Evolutionary conservation across 2,888 invertebrate species (phyloP).

Genomic region (Allophyes oxyacanthae): DNA sequence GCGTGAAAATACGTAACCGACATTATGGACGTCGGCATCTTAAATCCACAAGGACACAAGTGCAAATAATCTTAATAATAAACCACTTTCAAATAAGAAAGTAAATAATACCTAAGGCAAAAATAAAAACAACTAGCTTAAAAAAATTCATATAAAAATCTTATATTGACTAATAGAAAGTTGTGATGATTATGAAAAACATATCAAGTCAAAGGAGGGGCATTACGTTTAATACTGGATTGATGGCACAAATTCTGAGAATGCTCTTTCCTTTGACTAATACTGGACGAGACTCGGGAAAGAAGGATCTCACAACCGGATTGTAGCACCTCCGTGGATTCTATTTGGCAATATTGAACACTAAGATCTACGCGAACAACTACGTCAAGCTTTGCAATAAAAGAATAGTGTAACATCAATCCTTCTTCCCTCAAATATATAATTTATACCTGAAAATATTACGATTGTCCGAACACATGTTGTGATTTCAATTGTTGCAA

Average conservation of each 20-base stretch:
- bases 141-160: slow-evolving; percentile 85
- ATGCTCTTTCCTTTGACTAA: slow-evolving; percentile 86
- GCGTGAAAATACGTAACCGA: slow-evolving; percentile 85
- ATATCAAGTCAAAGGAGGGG: slow-evolving; percentile 82
- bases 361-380: slow-evolving; percentile 53
- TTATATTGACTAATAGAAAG: slow-evolving; percentile 87
- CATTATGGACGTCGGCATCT: slow-evolving; percentile 71
- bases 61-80: slow-evolving; percentile 85
- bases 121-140: slow-evolving; percentile 87
- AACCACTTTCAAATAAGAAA: slow-evolving; percentile 86
- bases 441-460: slow-evolving; percentile 75
- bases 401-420: slow-evolving; percentile 67
- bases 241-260: slow-evolving; percentile 86
- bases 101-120: slow-evolving; percentile 86
- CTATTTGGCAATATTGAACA: slow-evolving; percentile 73
- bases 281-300: slow-evolving; percentile 85
- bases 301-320: slow-evolving; percentile 88
- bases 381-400: slow-evolving; percentile 36
- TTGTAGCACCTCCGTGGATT: slow-evolving; percentile 80
- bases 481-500: slow-evolving; percentile 75
- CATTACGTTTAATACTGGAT: slow-evolving; percentile 86
- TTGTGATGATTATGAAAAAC: slow-evolving; percentile 86
- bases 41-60: slow-evolving; percentile 89
- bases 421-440: slow-evolving; percentile 81
- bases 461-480: slow-evolving; percentile 79